Conservation (phyloP, 2,113 vertebrate species). For the Myocastor coypus region DNA sequence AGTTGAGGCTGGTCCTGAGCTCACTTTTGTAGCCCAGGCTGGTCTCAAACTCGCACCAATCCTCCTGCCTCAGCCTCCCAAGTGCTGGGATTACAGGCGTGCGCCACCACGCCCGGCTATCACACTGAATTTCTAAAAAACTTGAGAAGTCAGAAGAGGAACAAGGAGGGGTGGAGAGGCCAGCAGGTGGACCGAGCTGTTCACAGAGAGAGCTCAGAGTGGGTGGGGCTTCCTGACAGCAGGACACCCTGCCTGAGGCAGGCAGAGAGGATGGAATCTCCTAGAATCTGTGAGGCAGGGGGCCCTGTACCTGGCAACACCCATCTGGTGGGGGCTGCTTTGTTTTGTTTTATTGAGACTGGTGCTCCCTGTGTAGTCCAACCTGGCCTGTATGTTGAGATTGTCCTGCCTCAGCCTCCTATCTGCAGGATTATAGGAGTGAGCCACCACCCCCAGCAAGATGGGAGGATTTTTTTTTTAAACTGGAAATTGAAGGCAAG, state of each 20-base stretch:
- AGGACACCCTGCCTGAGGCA: not conserved
- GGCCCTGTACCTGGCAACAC: not conserved
- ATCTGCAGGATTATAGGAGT: not conserved
- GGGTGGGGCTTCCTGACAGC: not conserved
- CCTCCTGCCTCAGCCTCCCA: no score
- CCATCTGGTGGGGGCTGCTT: rapidly evolving
- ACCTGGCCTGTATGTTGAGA: not conserved
- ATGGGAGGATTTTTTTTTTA: not conserved
- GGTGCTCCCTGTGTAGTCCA: not conserved
- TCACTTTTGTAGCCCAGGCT: no score
- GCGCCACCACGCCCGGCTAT: no score
- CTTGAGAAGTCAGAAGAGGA: not conserved
- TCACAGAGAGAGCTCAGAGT: not conserved
- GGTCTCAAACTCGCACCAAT: no score
- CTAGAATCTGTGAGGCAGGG: no score
- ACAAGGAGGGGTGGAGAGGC: not conserved
- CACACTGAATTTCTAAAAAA: not conserved
- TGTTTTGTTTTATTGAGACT: not conserved
- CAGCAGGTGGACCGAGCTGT: not conserved
- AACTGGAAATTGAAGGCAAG: not conserved
- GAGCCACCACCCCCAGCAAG: not conserved
- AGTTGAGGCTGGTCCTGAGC: no score
- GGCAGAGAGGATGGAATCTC: not conserved
- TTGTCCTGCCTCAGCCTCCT: not conserved
- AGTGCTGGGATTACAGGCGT: no score